phyloP scores from a whole-genome alignment of 2,888 invertebrate species.

The Polyommatus iphigenia region DNA sequence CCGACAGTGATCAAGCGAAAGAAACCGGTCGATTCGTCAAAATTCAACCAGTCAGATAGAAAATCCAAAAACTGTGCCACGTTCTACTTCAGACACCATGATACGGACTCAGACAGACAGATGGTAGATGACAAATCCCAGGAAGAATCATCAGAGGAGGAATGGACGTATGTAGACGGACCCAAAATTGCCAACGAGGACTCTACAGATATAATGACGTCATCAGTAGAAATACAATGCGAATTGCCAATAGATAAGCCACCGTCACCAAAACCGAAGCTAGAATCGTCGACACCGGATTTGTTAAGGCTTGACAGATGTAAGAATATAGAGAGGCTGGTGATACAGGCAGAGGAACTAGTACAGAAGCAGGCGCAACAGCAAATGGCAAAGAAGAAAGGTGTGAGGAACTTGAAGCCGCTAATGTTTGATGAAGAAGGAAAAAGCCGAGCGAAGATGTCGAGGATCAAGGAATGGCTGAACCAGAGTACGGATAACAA shows the following conservation, averaged over 20 bases:
- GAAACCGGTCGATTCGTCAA: slow-evolving; percentile 79
- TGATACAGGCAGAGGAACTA: slow-evolving; percentile 89
- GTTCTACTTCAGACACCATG: slow-evolving; percentile 92
- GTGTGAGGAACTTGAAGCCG: slow-evolving; percentile 74
- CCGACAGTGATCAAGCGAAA: slow-evolving; percentile 75
- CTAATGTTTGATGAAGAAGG: slow-evolving; percentile 76
- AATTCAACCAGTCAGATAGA: slow-evolving; percentile 85
- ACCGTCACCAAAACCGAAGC: slow-evolving; percentile 60
- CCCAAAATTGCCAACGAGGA: slow-evolving; percentile 70
- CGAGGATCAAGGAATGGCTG: slow-evolving; percentile 86
- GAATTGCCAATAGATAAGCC: slow-evolving; percentile 62
- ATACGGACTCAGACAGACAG: slow-evolving; percentile 91
- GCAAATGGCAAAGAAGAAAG: slow-evolving; percentile 72
- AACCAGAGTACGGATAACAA: slow-evolving; percentile 76
- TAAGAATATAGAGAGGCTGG: slow-evolving; percentile 86
- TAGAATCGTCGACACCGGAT: slow-evolving; percentile 70
- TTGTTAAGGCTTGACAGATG: slow-evolving; percentile 74
- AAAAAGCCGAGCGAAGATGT: slow-evolving; percentile 81
- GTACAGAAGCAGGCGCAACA: slow-evolving; percentile 81
- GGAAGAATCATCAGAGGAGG: slow-evolving; percentile 74
- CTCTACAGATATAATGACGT: slow-evolving; percentile 75
- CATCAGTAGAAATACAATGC: slow-evolving; percentile 74
- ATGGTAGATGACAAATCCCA: slow-evolving; percentile 73
- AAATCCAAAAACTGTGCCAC: slow-evolving; percentile 91
- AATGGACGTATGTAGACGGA: slow-evolving; percentile 84